Evolutionary conservation across 1,140 invertebrate species (phyloP).

Genomic region (Drosophila tani): DNA sequence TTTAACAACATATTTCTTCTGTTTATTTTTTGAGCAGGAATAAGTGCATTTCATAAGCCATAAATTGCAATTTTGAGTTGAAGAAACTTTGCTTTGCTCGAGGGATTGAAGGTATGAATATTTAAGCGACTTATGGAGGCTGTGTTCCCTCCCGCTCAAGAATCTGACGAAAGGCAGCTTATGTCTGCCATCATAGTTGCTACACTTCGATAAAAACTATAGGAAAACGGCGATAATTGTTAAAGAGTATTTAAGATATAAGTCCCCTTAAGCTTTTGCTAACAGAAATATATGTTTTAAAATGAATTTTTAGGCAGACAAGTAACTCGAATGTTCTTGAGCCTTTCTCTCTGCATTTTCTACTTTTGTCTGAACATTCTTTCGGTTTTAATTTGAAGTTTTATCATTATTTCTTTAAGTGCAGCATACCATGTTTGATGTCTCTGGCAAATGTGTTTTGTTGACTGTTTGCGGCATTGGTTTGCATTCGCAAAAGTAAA

Average conservation of each 20-base stretch:
- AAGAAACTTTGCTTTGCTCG: conserved; percentile 26
- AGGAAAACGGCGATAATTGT: no score
- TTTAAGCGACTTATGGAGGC: conserved; percentile 18
- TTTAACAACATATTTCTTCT: conserved; percentile 10
- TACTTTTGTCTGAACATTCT: neutral
- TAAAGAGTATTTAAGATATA: no score
- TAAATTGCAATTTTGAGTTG: conserved; percentile 53
- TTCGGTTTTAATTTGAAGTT: neutral
- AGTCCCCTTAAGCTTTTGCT: no score
- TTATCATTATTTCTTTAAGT: neutral
- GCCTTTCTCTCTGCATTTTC: neutral
- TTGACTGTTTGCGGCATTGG: conserved; percentile 28
- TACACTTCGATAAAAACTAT: neutral
- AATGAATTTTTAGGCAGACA: no score
- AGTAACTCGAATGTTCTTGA: neutral
- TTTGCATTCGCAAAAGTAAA: conserved; percentile 27
- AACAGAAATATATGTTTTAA: neutral
- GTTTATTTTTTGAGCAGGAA: neutral
- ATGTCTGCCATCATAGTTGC: neutral
- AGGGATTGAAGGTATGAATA: conserved; percentile 33
- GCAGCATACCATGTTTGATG: conserved; percentile 16
- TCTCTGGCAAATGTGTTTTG: conserved; percentile 26
- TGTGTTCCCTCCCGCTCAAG: neutral
- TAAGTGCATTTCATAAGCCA: conserved; percentile 51
- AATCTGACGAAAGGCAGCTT: conserved; percentile 15